Evolutionary conservation across 1,140 invertebrate genomes (phyloP).

Genomic region (Aphelenchoides fujianensis): DNA sequence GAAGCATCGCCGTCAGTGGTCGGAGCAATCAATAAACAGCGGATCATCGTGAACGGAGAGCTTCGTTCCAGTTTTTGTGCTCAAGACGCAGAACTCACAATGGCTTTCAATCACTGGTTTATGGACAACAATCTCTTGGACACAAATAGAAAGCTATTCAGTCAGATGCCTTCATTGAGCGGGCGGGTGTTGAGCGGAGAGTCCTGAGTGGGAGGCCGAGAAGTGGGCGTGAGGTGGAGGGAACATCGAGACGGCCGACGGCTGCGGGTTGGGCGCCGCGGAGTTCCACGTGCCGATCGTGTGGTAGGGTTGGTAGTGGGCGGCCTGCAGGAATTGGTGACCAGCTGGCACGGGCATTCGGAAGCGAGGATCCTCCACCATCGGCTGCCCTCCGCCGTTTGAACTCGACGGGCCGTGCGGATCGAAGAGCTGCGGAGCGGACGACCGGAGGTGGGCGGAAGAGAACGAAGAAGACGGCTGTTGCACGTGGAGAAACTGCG

Average conservation of each 20-base stretch:
- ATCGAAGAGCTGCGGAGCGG: background rate
- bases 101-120: too few species aligned
- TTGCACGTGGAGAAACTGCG: too few species aligned
- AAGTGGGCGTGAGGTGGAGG: background rate
- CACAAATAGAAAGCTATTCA: too few species aligned
- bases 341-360: background rate
- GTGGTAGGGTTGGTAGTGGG: background rate
- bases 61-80: too few species aligned
- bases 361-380: background rate
- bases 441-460: background rate
- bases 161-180: too few species aligned
- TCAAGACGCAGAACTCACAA: too few species aligned
- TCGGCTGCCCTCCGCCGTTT: background rate
- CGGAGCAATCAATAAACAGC: too few species aligned
- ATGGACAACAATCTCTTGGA: too few species aligned
- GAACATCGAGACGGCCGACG: background rate
- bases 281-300: background rate
- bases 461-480: background rate
- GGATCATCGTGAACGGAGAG: too few species aligned
- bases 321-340: background rate
- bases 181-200: background rate
- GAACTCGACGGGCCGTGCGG: too few species aligned
- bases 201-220: background rate
- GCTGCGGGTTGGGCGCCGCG: background rate
- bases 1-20: too few species aligned